Evolutionary conservation across 64 coral and sea anemone genomes (phyloP).

Genomic region (Hydrozoanthus tunicans): DNA sequence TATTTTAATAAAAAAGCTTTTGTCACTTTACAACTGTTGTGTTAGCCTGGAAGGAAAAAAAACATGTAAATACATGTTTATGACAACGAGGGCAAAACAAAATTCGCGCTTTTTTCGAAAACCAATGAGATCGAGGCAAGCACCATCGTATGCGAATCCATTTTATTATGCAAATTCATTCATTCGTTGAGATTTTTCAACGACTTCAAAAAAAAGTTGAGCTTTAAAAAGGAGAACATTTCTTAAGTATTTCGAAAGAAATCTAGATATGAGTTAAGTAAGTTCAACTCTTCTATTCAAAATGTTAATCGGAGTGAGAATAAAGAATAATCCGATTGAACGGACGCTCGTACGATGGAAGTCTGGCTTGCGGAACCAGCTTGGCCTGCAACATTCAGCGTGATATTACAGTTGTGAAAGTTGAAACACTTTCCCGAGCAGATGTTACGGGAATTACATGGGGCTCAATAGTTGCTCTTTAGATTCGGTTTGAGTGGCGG

Average conservation of each 20-base stretch:
- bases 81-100: too few relatives aligned
- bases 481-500: background rate
- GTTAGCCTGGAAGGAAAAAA: too few relatives aligned
- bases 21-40: too few relatives aligned
- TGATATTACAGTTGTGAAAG: background rate
- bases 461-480: background rate
- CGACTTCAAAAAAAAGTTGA: background rate
- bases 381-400: conserved; percentile 1
- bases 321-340: background rate
- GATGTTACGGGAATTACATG: background rate
- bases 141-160: background rate
- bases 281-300: background rate
- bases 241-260: background rate
- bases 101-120: background rate
- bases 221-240: background rate
- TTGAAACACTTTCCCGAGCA: background rate
- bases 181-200: background rate
- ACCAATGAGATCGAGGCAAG: background rate
- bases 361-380: background rate
- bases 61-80: too few relatives aligned
- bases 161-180: too few relatives aligned
- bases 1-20: too few relatives aligned
- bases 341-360: background rate
- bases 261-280: background rate
- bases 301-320: background rate